Evolutionary conservation across 2,113 vertebrate species (phyloP).

Genomic region (Coracopsis vasa): DNA sequence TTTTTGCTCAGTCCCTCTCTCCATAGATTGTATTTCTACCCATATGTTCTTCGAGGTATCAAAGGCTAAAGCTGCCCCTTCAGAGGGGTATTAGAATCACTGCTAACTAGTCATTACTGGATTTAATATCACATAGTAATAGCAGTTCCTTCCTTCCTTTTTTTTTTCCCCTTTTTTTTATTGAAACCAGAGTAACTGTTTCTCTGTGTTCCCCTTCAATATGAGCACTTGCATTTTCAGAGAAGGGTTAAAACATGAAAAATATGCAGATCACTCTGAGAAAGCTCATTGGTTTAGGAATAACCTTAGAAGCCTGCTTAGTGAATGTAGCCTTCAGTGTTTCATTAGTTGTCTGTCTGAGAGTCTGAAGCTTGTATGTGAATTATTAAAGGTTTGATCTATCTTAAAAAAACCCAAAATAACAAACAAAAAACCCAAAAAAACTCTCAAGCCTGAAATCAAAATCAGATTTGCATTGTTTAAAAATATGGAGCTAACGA

Average conservation of each 20-base stretch:
- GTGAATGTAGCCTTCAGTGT: not conserved
- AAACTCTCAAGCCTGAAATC: slow-evolving; percentile 8
- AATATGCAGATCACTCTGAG: not conserved
- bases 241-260: not conserved
- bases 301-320: not conserved
- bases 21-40: not conserved
- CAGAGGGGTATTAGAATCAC: not conserved
- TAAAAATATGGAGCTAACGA: slow-evolving; percentile 37
- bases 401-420: not conserved
- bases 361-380: not conserved
- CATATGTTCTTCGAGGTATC: not conserved
- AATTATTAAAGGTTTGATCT: not conserved
- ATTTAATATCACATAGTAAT: not conserved
- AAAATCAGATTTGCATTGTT: slow-evolving; percentile 47
- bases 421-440: not conserved
- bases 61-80: not conserved
- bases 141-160: not conserved
- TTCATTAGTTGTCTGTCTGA: not conserved
- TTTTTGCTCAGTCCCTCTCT: not conserved
- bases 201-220: not conserved
- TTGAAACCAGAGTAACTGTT: not conserved
- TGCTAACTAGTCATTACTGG: not conserved
- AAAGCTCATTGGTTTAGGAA: not conserved
- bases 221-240: not conserved
- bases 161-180: not conserved